phyloP scores from a whole-genome alignment of 2,113 vertebrate genomes.

The Marmota flaviventris region DNA sequence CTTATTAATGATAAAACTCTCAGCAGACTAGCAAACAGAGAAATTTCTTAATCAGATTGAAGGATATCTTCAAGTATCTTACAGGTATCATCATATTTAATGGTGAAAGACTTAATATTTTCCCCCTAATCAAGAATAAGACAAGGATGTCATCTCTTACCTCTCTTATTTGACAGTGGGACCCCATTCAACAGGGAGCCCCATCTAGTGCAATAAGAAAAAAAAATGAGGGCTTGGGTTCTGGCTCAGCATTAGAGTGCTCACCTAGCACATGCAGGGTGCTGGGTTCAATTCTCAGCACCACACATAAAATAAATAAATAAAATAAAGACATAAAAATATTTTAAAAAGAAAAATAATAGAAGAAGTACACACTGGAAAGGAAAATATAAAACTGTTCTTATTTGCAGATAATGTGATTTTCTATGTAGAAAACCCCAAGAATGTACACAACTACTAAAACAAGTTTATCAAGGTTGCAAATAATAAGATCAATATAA shows the following conservation, averaged over 20 bases:
- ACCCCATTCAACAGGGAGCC: neutral
- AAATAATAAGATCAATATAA: slow-evolving; percentile 25
- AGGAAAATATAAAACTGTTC: neutral
- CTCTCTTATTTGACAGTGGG: neutral
- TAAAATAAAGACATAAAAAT: neutral
- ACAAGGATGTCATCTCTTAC: neutral
- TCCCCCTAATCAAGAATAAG: neutral
- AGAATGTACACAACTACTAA: neutral
- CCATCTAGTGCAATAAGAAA: neutral
- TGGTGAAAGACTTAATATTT: slow-evolving; percentile 32
- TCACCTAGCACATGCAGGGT: too few relatives aligned
- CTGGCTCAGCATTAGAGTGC: too few relatives aligned
- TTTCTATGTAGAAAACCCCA: neutral
- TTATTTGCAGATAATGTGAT: neutral
- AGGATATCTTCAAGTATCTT: slow-evolving; percentile 10
- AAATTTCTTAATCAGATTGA: neutral
- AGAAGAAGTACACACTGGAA: neutral
- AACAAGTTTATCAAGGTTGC: slow-evolving; percentile 2
- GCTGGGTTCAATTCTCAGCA: too few relatives aligned
- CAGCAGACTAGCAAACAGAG: neutral
- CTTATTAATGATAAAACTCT: neutral
- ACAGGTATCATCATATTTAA: neutral
- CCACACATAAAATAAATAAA: too few relatives aligned
- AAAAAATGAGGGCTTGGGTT: too few relatives aligned
- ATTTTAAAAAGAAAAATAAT: neutral